phyloP scores from a whole-genome alignment of 2,888 invertebrate species.

The Apamea sordens region DNA sequence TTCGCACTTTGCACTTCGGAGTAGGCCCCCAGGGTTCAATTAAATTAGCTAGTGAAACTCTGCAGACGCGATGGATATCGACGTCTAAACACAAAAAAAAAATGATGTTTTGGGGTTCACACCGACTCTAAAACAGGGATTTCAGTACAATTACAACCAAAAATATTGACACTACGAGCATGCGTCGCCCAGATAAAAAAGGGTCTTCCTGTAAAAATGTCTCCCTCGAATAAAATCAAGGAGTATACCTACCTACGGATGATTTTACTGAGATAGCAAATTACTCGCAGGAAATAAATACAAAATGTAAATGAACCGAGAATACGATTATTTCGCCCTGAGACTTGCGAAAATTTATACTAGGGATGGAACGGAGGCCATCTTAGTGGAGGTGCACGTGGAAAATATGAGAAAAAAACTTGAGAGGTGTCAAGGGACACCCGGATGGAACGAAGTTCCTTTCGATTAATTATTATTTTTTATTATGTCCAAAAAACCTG shows the following conservation, averaged over 20 bases:
- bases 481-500: too few relatives aligned
- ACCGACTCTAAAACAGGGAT: constrained; percentile 28
- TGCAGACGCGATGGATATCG: background rate
- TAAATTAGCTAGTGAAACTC: background rate
- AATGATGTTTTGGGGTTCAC: background rate
- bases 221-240: constrained; percentile 74
- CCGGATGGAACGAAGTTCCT: too few relatives aligned
- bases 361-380: constrained; percentile 27
- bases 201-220: constrained; percentile 33
- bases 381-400: background rate
- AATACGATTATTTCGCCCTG: constrained; percentile 85
- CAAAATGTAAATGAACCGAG: constrained; percentile 85
- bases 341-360: constrained; percentile 82
- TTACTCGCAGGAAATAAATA: constrained; percentile 83
- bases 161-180: constrained; percentile 34
- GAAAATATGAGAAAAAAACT: background rate
- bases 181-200: constrained; percentile 50
- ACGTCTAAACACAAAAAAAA: background rate
- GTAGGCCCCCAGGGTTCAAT: too few relatives aligned
- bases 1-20: too few relatives aligned
- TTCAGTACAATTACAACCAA: constrained; percentile 12
- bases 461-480: too few relatives aligned
- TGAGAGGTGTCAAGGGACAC: too few relatives aligned
- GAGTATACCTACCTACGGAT: constrained; percentile 59
- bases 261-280: constrained; percentile 82